Conservation (phyloP, 2,797 vertebrate species). For the Pangasius macronema region DNA sequence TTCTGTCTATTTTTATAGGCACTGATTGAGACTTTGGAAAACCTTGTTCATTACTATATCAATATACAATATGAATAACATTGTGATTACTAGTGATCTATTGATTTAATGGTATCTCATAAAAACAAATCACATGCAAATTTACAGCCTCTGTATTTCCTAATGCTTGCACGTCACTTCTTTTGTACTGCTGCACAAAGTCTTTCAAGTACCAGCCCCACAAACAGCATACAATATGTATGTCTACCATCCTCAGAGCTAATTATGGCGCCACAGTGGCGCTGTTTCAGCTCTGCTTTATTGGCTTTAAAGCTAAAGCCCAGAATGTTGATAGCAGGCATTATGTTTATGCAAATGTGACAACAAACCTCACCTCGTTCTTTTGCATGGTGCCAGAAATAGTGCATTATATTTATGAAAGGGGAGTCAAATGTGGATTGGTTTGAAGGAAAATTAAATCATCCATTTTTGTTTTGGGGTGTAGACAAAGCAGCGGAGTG, state of each 20-base stretch:
- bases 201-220: constrained; percentile 21
- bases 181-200: constrained; percentile 28
- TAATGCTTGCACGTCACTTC: constrained; percentile 17
- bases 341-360: constrained; percentile 29
- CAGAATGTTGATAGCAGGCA: constrained; percentile 33
- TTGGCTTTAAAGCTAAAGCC: constrained; percentile 17
- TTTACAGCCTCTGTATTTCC: constrained; percentile 2
- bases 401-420: constrained; percentile 16
- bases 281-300: constrained; percentile 27
- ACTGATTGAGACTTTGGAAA: background rate
- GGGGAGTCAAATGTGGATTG: constrained; percentile 37
- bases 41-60: background rate
- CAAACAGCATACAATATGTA: constrained; percentile 30
- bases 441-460: constrained; percentile 43
- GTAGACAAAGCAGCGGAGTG: constrained; percentile 49
- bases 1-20: background rate
- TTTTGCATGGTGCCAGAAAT: background rate
- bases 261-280: constrained; percentile 9
- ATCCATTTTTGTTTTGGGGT: constrained; percentile 43
- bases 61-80: background rate
- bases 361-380: background rate
- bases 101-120: background rate
- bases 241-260: constrained; percentile 21
- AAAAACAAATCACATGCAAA: background rate
- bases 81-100: background rate